These are phyloP conservation scores for Pararge aegeria DNA, from an alignment of 1,140 invertebrate species.

Conservation along the genomic window DNA sequence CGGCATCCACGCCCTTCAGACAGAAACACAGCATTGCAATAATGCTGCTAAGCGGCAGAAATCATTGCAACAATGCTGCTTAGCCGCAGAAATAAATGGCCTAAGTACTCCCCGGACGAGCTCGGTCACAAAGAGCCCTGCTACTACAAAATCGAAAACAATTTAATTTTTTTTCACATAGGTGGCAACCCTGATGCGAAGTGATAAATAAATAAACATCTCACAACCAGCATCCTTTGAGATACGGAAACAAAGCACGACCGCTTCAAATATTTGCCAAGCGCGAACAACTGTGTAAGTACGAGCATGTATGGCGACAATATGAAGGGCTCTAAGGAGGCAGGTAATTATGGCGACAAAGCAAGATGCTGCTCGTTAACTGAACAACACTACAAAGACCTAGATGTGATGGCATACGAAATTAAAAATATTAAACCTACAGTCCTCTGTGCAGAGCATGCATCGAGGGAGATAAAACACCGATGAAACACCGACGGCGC, in stretches of 20 bases:
- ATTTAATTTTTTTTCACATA: background rate
- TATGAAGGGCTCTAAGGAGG: slow-evolving; percentile 14
- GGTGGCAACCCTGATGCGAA: background rate
- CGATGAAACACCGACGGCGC: too few species aligned
- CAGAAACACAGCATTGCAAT: too few species aligned
- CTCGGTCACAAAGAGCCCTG: too few species aligned
- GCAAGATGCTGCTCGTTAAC: slow-evolving; percentile 22
- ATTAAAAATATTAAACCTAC: too few species aligned
- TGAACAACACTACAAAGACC: slow-evolving; percentile 25
- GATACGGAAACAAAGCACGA: slow-evolving; percentile 22
- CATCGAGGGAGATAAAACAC: too few species aligned
- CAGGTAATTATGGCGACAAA: slow-evolving; percentile 20
- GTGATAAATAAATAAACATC: slow-evolving; percentile 23
- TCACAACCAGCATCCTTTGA: slow-evolving; percentile 18
- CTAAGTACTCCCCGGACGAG: too few species aligned
- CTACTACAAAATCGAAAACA: background rate
- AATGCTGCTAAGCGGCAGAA: too few species aligned
- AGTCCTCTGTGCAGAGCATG: too few species aligned
- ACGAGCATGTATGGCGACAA: background rate
- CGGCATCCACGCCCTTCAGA: too few species aligned
- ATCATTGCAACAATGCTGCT: too few species aligned
- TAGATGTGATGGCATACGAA: background rate
- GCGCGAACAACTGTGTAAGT: slow-evolving; percentile 7
- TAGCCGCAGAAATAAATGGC: too few species aligned
- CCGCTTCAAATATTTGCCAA: slow-evolving; percentile 28